These are phyloP conservation scores for Epirrhoe alternata DNA, from an alignment of 2,888 invertebrate species.

Conservation along the genomic window DNA sequence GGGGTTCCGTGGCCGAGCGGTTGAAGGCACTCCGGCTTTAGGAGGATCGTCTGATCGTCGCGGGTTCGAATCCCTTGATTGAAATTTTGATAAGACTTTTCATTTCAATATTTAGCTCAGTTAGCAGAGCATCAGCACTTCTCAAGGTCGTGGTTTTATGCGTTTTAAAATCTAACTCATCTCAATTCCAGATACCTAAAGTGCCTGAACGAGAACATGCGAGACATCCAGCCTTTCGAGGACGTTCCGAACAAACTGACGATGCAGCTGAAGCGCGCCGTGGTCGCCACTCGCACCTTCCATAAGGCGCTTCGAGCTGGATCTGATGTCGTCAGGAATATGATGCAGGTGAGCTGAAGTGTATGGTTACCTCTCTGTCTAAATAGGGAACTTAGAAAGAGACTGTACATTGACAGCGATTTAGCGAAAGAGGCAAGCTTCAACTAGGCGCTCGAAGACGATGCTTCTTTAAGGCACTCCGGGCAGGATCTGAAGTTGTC, in stretches of 20 bases:
- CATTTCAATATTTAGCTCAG: too few species aligned
- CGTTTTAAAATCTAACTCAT: not conserved
- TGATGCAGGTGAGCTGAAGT: constrained; percentile 96
- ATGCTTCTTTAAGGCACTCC: constrained; percentile 97
- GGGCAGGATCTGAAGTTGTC: constrained; percentile 92
- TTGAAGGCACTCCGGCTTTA: too few species aligned
- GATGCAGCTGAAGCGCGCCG: constrained; percentile 94
- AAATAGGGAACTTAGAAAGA: too few species aligned
- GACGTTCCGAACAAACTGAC: constrained; percentile 97
- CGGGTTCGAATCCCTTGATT: too few species aligned
- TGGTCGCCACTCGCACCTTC: constrained; percentile 97
- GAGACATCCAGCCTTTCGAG: constrained; percentile 96
- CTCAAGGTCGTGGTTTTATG: not conserved
- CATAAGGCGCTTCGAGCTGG: constrained; percentile 94
- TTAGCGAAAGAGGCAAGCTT: too few species aligned
- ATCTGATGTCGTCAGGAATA: constrained; percentile 89
- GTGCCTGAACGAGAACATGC: constrained; percentile 96
- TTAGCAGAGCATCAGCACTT: too few species aligned
- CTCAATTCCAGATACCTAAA: constrained; percentile 87
- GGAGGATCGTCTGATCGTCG: too few species aligned
- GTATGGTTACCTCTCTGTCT: too few species aligned
- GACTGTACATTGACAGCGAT: too few species aligned
- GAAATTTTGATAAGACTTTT: too few species aligned
- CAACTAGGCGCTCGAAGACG: too few species aligned
- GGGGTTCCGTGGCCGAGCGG: too few species aligned